phyloP scores from a whole-genome alignment of 2,113 vertebrate species.

The Paracanthobrama guichenoti region DNA sequence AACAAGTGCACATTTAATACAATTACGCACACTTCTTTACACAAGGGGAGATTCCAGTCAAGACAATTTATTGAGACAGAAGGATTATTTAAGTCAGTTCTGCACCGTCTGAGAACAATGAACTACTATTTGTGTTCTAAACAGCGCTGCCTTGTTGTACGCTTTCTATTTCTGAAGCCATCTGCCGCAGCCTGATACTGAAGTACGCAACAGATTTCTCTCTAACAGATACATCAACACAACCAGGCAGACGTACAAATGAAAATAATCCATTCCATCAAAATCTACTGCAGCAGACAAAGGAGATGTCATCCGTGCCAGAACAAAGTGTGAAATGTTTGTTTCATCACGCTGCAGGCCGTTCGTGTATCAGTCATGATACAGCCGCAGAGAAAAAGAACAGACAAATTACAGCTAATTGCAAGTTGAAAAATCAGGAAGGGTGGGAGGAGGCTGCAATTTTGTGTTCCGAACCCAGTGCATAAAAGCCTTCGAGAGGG shows the following conservation, averaged over 20 bases:
- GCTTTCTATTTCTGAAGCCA: constrained; percentile 32
- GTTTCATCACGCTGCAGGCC: constrained; percentile 37
- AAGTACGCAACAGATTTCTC: constrained; percentile 13
- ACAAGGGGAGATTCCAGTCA: not conserved
- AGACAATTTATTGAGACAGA: constrained; percentile 4
- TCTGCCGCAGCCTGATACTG: constrained; percentile 34
- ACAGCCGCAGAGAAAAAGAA: not conserved
- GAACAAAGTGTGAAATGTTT: constrained; percentile 35
- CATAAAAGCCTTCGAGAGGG: constrained; percentile 36
- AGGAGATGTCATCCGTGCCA: constrained; percentile 29
- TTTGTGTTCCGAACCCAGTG: constrained; percentile 1
- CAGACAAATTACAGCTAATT: constrained; percentile 36
- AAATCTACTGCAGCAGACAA: constrained; percentile 31
- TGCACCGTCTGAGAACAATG: constrained; percentile 27
- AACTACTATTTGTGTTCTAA: constrained; percentile 28
- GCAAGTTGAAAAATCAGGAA: constrained; percentile 20
- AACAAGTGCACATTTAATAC: not conserved
- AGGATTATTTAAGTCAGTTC: constrained; percentile 23
- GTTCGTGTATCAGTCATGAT: not conserved
- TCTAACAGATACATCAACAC: constrained; percentile 46
- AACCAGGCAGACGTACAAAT: constrained; percentile 41
- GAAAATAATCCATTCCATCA: constrained; percentile 48
- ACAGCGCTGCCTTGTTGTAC: constrained; percentile 19
- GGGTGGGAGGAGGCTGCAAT: not conserved
- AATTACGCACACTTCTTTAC: not conserved